Evolutionary conservation across 2,113 vertebrate species (phyloP), one percentile per base, ranked within the genome.

Genomic region (Heterocephalus glaber): DNA sequence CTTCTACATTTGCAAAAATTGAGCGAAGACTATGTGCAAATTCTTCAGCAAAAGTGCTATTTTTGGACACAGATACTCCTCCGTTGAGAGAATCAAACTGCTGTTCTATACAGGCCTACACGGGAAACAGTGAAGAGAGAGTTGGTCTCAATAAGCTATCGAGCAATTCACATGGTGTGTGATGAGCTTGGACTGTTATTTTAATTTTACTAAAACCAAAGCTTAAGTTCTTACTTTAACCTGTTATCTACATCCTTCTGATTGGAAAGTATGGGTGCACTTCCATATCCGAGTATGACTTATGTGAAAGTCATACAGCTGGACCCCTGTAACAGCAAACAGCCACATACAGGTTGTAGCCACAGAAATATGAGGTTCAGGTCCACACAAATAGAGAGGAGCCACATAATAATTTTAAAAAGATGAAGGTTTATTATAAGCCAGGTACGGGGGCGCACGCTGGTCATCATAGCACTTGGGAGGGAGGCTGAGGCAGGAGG

Each of bases 1-100:
- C 98, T 98, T 99, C 99, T 20, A 99, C 98, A 28, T 98, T 99
- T 86, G 99, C 95, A 97, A 99, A 99, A 96, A 99, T 99, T 86
- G 99, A 98, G 38, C 99, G 99, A 97, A 99, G 98, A 95, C 99
- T 99, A 96, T 99, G 98, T 95, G 99, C 98, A 98, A 99, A 99
- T 98, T 99, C 99, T 97, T 99, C 99, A 3, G 99, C 99, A 98
- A 99, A 99, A 14, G 99, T 98, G 97, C 98, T 98, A 97, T 99
- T 99, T 98, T 99, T 99, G 5, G 99, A 99, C 82, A 99, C 99
- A 1, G 98, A 98, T 7, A 99, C 98, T 72, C 99, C 99, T 86
- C 99, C 99, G 86, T 99, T 99, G 17, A 99, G 97, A 92, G 99
- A 99, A 98, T 99, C 99, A 98, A 99, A 99, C 0, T 99, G 99